A percentile compares a stretch with the other conserved stretches of the same genome.
These are phyloP conservation scores for Elephantulus edwardii DNA, from an alignment of 2,113 vertebrate species.

Conservation along the genomic window DNA sequence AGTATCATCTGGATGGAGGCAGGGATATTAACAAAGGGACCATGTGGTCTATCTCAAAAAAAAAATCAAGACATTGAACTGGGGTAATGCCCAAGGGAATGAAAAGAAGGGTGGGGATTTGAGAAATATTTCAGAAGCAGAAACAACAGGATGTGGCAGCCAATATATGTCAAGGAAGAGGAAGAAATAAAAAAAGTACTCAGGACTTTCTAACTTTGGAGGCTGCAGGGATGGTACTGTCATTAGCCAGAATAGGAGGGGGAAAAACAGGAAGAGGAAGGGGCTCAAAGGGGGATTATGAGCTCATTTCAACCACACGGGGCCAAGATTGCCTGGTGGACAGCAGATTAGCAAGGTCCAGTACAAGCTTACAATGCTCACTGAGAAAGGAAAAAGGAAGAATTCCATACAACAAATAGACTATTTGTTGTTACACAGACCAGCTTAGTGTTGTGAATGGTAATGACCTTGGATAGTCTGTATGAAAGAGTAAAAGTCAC, in stretches of 20 bases:
- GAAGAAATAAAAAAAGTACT: constrained; percentile 37
- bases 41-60: background rate
- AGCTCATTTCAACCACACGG: background rate
- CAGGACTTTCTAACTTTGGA: constrained; percentile 51
- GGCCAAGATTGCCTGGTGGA: background rate
- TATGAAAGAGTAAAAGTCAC: background rate
- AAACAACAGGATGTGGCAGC: background rate
- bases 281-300: background rate
- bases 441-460: background rate
- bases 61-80: background rate
- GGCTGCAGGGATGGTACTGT: constrained; percentile 32
- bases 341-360: background rate
- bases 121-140: background rate
- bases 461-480: background rate
- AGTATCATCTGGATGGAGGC: background rate
- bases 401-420: background rate
- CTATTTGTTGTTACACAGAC: background rate
- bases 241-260: constrained; percentile 24
- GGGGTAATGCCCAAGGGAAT: background rate
- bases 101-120: background rate
- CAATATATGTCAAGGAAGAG: constrained; percentile 36
- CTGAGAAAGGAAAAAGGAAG: background rate
- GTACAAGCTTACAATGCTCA: accelerated
- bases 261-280: constrained; percentile 60
- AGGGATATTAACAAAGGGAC: background rate